Conservation (phyloP, 2,888 invertebrate genomes). For the Erebia aethiops region DNA sequence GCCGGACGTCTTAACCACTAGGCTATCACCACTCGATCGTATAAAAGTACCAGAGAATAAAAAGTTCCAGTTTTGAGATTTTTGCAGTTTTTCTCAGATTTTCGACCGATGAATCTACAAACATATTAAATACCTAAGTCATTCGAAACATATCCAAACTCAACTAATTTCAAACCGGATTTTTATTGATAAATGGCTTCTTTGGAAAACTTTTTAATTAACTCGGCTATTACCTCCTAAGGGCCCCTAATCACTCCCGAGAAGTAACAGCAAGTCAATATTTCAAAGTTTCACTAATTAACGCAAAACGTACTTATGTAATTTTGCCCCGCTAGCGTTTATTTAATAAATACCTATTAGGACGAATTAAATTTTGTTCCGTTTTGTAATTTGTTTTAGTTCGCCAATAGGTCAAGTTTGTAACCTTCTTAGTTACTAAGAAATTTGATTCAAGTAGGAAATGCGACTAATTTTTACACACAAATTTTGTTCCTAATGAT, state of each 20-base stretch:
- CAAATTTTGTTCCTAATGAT: too few species aligned
- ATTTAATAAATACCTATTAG: slow-evolving; percentile 25
- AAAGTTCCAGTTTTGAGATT: too few species aligned
- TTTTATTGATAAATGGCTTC: slow-evolving; percentile 23
- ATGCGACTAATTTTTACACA: too few species aligned
- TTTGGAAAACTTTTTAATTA: slow-evolving; percentile 27
- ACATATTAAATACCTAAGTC: not conserved
- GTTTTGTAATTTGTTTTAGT: slow-evolving; percentile 19
- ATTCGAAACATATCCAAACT: slow-evolving; percentile 5
- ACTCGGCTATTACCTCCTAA: slow-evolving; percentile 24
- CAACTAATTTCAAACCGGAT: not conserved
- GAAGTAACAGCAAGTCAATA: slow-evolving; percentile 51
- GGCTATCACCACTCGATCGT: too few species aligned
- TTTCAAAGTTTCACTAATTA: slow-evolving; percentile 51
- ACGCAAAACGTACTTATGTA: slow-evolving; percentile 28
- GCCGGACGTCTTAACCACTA: too few species aligned
- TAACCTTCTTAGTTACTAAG: too few species aligned
- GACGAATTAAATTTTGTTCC: slow-evolving; percentile 20
- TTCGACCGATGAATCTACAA: too few species aligned
- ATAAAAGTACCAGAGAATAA: too few species aligned
- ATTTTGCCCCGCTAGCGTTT: slow-evolving; percentile 20
- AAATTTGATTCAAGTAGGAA: too few species aligned
- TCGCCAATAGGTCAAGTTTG: slow-evolving; percentile 6
- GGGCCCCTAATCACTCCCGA: slow-evolving; percentile 50
- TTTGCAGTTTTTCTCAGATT: too few species aligned